These are phyloP conservation scores for Cacatua alba DNA, from an alignment of 2,113 vertebrate species.

Conservation along the genomic window DNA sequence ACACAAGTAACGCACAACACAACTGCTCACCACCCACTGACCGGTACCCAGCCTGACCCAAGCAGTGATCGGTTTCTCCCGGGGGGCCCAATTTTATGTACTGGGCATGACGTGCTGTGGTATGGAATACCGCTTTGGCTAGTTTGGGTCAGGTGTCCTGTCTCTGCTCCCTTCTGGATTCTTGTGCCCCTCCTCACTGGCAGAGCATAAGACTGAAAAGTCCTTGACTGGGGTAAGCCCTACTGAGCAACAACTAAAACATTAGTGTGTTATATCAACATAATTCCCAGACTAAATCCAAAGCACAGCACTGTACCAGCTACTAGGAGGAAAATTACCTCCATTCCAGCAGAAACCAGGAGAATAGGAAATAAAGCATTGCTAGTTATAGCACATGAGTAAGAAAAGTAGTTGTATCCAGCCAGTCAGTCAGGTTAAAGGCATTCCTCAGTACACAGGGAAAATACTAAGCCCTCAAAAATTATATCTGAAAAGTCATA, in stretches of 20 bases:
- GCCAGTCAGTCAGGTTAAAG: neutral
- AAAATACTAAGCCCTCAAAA: neutral
- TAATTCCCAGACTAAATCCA: neutral
- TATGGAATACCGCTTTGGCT: neutral
- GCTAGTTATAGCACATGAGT: neutral
- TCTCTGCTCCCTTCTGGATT: neutral
- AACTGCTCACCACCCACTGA: neutral
- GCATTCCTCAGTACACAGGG: neutral
- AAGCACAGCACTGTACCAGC: neutral
- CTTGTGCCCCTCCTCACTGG: neutral
- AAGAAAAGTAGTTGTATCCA: neutral
- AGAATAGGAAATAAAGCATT: neutral
- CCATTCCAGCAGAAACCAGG: neutral
- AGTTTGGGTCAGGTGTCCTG: neutral
- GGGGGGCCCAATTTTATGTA: neutral
- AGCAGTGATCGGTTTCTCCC: neutral
- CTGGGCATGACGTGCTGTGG: neutral
- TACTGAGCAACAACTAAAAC: neutral
- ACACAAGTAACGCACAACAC: neutral
- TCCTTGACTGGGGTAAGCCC: neutral
- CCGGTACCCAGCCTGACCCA: neutral
- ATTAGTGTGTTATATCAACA: neutral
- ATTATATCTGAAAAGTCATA: neutral
- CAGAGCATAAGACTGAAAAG: neutral
- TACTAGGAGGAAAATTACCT: neutral